Conservation (phyloP, 2,888 invertebrate genomes). For the Hololepta plana region DNA sequence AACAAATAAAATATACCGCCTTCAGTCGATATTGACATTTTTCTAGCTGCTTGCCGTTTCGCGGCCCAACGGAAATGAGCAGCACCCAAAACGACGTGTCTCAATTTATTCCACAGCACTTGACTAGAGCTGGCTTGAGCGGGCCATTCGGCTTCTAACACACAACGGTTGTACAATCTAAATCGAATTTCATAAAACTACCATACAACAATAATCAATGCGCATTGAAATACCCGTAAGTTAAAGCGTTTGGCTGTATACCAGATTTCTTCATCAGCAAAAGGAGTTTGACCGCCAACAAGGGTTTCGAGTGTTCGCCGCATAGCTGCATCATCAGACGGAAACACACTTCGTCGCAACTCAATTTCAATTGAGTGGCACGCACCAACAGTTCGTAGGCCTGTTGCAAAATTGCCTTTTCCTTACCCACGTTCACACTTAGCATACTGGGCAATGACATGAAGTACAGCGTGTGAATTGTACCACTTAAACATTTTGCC, state of each 20-base stretch:
- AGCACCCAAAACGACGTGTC: constrained; percentile 80
- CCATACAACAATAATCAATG: constrained; percentile 1
- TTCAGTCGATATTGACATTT: constrained; percentile 30
- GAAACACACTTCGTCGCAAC: constrained; percentile 94
- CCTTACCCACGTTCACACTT: constrained; percentile 49
- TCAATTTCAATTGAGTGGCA: constrained; percentile 70
- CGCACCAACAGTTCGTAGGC: constrained; percentile 78
- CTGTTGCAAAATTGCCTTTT: constrained; percentile 53
- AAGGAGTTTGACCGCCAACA: constrained; percentile 80
- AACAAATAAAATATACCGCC: constrained; percentile 17
- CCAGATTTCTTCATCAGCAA: constrained; percentile 87
- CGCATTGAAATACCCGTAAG: constrained; percentile 59
- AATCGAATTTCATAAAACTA: constrained; percentile 5
- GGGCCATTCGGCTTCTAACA: constrained; percentile 92
- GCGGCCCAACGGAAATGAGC: constrained; percentile 76
- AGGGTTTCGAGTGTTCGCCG: constrained; percentile 84
- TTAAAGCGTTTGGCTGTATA: constrained; percentile 91
- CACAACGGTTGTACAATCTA: constrained; percentile 52
- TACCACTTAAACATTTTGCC: constrained; percentile 77
- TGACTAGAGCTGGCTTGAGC: constrained; percentile 50
- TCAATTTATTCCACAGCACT: constrained; percentile 82
- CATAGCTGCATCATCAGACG: constrained; percentile 97
- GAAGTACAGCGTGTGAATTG: constrained; percentile 91
- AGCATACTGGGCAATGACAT: constrained; percentile 83
- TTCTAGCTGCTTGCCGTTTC: constrained; percentile 35